Evolutionary conservation across 2,888 invertebrate genomes (phyloP).

Genomic region (Epinotia demarniana): DNA sequence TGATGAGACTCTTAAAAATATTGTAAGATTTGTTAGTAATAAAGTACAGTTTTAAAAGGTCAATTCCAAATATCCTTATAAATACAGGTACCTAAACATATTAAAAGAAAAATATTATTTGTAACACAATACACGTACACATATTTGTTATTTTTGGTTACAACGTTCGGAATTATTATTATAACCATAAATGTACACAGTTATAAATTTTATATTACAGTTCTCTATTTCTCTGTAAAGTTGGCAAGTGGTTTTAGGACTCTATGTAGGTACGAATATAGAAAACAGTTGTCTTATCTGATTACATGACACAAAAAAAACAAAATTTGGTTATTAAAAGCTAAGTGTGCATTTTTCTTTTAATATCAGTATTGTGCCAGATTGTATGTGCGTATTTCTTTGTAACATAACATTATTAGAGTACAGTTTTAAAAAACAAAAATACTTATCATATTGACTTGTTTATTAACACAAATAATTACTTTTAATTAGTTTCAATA

Average conservation of each 20-base stretch:
- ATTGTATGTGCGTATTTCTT: constrained; percentile 35
- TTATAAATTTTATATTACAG: constrained; percentile 33
- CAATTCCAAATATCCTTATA: constrained; percentile 39
- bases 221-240: constrained; percentile 27
- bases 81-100: constrained; percentile 27
- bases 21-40: neutral
- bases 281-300: neutral
- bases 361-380: constrained; percentile 26
- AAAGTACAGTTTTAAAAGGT: constrained; percentile 19
- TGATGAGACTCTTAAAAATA: neutral
- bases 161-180: constrained; percentile 36
- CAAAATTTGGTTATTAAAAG: constrained; percentile 13
- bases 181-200: constrained; percentile 24
- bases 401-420: constrained; percentile 9
- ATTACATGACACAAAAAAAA: constrained; percentile 19
- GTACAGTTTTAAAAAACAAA: neutral
- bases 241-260: constrained; percentile 30
- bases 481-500: constrained; percentile 24
- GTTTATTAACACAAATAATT: constrained; percentile 22
- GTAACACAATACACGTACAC: too few relatives aligned
- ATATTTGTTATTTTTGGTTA: constrained; percentile 22
- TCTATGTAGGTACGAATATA: constrained; percentile 24
- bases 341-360: constrained; percentile 35
- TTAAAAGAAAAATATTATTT: constrained; percentile 25
- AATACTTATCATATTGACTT: constrained; percentile 20